Conservation (phyloP, 2,888 invertebrate species). For the Ormyrus nitidulus region DNA sequence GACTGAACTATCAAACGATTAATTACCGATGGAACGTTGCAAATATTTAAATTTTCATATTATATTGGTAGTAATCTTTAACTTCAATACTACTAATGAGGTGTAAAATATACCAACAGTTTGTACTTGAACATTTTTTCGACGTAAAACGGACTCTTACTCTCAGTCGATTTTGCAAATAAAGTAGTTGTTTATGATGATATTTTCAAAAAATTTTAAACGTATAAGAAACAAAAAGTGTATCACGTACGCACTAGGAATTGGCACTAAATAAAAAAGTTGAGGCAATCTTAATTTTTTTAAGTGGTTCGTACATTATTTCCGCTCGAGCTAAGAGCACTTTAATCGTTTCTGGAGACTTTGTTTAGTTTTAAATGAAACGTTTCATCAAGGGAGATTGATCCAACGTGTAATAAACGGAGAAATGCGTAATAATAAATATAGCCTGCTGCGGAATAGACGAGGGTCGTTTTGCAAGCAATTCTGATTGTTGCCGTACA, state of each 20-base stretch:
- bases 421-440: constrained; percentile 27
- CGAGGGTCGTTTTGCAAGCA: constrained; percentile 3
- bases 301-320: not conserved
- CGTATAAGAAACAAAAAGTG: too few species aligned
- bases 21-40: not conserved
- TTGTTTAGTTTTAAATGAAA: not conserved
- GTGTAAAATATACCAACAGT: too few species aligned
- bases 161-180: too few species aligned
- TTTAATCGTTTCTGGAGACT: constrained; percentile 15
- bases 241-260: too few species aligned
- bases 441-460: not conserved
- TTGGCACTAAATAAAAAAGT: too few species aligned
- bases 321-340: not conserved
- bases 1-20: constrained; percentile 12
- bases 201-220: too few species aligned
- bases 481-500: constrained; percentile 15
- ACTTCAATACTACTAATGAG: too few species aligned
- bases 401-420: constrained; percentile 22
- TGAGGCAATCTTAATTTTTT: constrained; percentile 19
- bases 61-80: too few species aligned
- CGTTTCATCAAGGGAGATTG: constrained; percentile 3
- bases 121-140: too few species aligned
- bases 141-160: too few species aligned
- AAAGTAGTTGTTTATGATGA: too few species aligned
- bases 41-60: too few species aligned